These are phyloP conservation scores for Myathropa florea DNA, from an alignment of 2,888 invertebrate genomes.

Conservation along the genomic window DNA sequence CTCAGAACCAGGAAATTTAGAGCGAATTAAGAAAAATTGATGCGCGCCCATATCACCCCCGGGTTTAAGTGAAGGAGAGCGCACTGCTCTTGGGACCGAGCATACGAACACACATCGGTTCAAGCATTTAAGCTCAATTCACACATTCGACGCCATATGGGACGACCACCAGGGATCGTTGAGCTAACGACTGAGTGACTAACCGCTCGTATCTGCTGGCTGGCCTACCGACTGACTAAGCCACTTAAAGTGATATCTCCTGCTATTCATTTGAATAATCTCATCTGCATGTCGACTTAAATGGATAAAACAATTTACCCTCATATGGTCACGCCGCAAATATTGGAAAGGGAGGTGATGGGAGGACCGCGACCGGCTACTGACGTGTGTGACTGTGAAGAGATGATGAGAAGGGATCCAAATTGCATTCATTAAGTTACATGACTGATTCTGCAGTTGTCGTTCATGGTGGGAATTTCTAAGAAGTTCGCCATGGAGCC, in stretches of 20 bases:
- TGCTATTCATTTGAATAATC: slow-evolving; percentile 30
- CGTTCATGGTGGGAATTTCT: not conserved
- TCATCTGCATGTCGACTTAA: slow-evolving; percentile 39
- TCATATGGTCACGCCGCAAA: not conserved
- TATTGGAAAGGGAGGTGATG: not conserved
- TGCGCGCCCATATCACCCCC: slow-evolving; percentile 5
- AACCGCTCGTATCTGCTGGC: slow-evolving; percentile 18
- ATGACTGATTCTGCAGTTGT: not conserved
- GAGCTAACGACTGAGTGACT: slow-evolving; percentile 48
- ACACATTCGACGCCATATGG: slow-evolving; percentile 4
- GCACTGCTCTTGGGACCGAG: slow-evolving; percentile 1
- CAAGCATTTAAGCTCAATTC: slow-evolving; percentile 32
- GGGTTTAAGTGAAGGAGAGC: not conserved
- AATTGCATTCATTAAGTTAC: slow-evolving; percentile 18
- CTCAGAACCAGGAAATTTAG: slow-evolving; percentile 30
- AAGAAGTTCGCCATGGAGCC: not conserved
- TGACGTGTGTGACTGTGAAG: slow-evolving; percentile 2
- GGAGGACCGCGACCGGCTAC: not conserved
- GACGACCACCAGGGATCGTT: slow-evolving; percentile 11
- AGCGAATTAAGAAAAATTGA: slow-evolving; percentile 43
- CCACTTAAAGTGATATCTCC: slow-evolving; percentile 23
- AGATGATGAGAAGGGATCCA: slow-evolving; percentile 14
- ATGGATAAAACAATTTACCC: slow-evolving; percentile 45
- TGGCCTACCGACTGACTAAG: slow-evolving; percentile 24
- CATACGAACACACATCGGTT: slow-evolving; percentile 2